Conservation (phyloP, 2,113 vertebrate species). For the Phyllopteryx taeniolatus region DNA sequence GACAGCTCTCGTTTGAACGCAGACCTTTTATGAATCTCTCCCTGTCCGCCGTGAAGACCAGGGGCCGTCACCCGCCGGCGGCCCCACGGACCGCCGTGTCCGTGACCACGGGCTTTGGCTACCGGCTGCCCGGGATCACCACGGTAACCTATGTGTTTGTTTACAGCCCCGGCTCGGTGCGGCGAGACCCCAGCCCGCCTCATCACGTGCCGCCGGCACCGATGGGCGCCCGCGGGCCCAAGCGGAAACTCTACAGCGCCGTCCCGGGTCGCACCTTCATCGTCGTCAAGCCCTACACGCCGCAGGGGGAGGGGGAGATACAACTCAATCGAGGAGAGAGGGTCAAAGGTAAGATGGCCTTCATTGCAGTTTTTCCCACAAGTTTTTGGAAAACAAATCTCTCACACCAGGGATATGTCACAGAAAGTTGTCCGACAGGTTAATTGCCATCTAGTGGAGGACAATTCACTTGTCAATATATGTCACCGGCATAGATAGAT, state of each 20-base stretch:
- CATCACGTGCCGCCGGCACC: constrained; percentile 75
- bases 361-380: not conserved
- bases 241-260: constrained; percentile 94
- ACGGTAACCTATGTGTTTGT: constrained; percentile 96
- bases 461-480: not conserved
- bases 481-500: not conserved
- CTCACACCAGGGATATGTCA: no score
- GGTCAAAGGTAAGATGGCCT: constrained; percentile 85
- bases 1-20: constrained; percentile 48
- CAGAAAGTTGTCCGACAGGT: not conserved
- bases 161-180: constrained; percentile 87
- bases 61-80: constrained; percentile 55
- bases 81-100: constrained; percentile 68
- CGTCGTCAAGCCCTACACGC: constrained; percentile 89
- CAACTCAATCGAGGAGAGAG: constrained; percentile 91
- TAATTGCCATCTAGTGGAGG: not conserved
- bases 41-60: constrained; percentile 46
- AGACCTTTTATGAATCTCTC: constrained; percentile 51
- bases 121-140: constrained; percentile 84
- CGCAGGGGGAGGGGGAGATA: constrained; percentile 92
- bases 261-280: constrained; percentile 94
- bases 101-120: constrained; percentile 77
- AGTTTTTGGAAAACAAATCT: not conserved
- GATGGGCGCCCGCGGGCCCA: constrained; percentile 82
- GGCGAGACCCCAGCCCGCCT: constrained; percentile 77